Evolutionary conservation across 2,888 invertebrate species (phyloP).

Genomic region (Argynnis bischoffii): DNA sequence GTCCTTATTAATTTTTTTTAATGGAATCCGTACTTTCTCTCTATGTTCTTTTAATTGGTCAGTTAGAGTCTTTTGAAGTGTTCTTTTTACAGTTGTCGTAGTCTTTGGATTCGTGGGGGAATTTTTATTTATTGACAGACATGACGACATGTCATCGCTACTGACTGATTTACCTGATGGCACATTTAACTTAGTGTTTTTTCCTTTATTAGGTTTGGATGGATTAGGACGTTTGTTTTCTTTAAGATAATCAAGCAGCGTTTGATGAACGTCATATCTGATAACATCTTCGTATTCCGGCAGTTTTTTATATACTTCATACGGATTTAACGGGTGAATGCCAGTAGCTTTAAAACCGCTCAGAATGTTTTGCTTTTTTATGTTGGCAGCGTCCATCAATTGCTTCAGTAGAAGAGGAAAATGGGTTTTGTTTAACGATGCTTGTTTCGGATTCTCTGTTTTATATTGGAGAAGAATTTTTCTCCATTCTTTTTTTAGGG

Average conservation of each 20-base stretch:
- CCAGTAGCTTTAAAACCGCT: slow-evolving; percentile 40
- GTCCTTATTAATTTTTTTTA: no score
- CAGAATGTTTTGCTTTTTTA: slow-evolving; percentile 23
- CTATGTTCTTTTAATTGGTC: no score
- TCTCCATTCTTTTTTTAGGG: slow-evolving; percentile 40
- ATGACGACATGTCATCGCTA: no score
- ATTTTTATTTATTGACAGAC: no score
- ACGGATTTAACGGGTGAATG: slow-evolving; percentile 26
- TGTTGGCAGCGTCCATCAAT: slow-evolving; percentile 14
- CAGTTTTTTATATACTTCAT: slow-evolving; percentile 28
- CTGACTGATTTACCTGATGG: no score
- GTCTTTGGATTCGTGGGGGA: no score
- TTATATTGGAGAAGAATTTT: slow-evolving; percentile 39
- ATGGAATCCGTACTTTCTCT: no score
- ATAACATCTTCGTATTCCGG: slow-evolving; percentile 19
- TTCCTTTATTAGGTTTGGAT: no score
- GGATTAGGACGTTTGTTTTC: background rate
- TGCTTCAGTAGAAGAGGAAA: slow-evolving; percentile 38
- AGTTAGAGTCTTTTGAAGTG: no score
- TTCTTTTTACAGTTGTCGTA: no score
- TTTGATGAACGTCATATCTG: background rate
- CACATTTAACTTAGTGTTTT: no score
- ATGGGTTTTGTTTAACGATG: slow-evolving; percentile 39
- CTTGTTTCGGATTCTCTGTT: slow-evolving; percentile 36
- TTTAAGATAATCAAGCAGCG: background rate